phyloP scores from a whole-genome alignment of 2,113 vertebrate genomes.

The Vanacampus margaritifer region DNA sequence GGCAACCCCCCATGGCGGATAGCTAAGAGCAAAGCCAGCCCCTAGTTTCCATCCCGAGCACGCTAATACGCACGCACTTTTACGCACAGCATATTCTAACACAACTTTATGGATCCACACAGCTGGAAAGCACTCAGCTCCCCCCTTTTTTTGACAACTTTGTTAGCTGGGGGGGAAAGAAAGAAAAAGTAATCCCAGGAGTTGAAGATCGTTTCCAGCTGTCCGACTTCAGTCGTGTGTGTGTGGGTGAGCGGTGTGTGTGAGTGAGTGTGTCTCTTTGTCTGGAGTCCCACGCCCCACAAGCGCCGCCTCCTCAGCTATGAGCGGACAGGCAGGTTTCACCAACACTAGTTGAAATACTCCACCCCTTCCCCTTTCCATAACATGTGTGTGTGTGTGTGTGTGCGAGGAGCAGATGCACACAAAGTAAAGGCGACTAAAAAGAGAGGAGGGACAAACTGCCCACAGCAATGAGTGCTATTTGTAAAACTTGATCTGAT shows the following conservation, averaged over 20 bases:
- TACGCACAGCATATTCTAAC: constrained; percentile 36
- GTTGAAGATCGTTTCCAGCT: constrained; percentile 23
- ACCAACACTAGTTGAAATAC: constrained; percentile 57
- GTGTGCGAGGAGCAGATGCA: constrained; percentile 21
- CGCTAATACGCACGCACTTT: constrained; percentile 33
- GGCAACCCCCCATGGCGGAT: constrained; percentile 69
- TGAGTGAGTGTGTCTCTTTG: constrained; percentile 63
- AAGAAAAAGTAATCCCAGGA: constrained; percentile 23
- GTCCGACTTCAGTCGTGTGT: constrained; percentile 30
- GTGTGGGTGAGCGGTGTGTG: constrained; percentile 29
- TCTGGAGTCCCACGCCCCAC: constrained; percentile 61
- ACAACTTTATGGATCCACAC: constrained; percentile 13
- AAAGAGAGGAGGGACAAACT: neutral
- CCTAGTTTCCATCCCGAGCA: constrained; percentile 62
- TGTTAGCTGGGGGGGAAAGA: neutral
- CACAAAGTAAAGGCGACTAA: constrained; percentile 15
- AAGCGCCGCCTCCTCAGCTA: constrained; percentile 65
- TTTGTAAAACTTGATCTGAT: constrained; percentile 21
- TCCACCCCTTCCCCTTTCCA: constrained; percentile 50
- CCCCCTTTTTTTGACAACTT: constrained; percentile 6
- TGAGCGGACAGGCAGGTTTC: constrained; percentile 69
- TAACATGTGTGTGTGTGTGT: neutral
- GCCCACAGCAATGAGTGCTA: constrained; percentile 11
- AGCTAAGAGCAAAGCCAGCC: constrained; percentile 58
- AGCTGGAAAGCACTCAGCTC: constrained; percentile 3